Evolutionary conservation across 2,113 vertebrate genomes (phyloP).

Genomic region (Poecile atricapillus): DNA sequence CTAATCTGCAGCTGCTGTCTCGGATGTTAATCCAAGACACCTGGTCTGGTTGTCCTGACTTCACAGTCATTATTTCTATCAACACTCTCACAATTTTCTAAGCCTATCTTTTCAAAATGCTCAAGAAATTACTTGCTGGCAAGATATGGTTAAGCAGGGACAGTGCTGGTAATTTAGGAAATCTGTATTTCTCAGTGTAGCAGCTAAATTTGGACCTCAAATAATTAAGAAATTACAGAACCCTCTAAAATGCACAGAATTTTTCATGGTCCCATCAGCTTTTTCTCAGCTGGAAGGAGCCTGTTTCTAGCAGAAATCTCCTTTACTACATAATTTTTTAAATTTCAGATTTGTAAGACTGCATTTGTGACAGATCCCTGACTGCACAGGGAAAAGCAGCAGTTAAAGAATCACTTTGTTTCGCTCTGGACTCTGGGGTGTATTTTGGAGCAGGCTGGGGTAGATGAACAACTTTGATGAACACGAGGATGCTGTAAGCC

Average conservation of each 20-base stretch:
- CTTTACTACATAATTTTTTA: background rate
- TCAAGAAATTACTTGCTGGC: background rate
- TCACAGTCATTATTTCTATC: background rate
- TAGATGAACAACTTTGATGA: background rate
- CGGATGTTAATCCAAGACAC: background rate
- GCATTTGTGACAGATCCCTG: background rate
- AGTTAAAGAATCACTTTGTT: slow-evolving; percentile 11
- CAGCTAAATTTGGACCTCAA: background rate
- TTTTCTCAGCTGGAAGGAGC: background rate
- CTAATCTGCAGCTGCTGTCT: background rate
- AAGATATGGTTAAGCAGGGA: background rate
- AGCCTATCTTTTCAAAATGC: background rate
- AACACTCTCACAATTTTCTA: background rate
- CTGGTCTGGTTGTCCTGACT: background rate
- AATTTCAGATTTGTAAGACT: background rate
- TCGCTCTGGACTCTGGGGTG: background rate
- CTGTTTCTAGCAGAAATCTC: background rate
- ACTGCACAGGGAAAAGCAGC: background rate
- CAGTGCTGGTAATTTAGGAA: background rate
- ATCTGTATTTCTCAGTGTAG: background rate
- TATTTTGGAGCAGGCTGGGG: background rate
- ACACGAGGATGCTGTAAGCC: background rate
- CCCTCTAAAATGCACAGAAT: background rate
- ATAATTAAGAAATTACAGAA: background rate
- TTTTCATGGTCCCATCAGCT: background rate